Conservation (phyloP, 2,888 invertebrate species). For the Acronicta alni region DNA sequence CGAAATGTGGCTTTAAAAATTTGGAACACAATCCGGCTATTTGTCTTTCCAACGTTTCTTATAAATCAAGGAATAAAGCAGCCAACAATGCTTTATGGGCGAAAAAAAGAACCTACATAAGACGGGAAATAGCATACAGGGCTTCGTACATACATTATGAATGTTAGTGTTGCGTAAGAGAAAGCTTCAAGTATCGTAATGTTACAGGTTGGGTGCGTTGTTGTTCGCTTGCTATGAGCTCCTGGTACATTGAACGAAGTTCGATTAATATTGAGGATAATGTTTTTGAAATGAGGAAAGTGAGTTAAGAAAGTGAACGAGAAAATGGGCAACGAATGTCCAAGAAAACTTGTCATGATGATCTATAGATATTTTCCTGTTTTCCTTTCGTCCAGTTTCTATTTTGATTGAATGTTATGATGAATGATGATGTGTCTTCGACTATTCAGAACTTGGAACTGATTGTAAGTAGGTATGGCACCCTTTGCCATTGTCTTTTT, state of each 20-base stretch:
- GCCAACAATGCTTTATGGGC: slow-evolving; percentile 90
- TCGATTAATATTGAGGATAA: slow-evolving; percentile 14
- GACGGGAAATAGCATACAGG: slow-evolving; percentile 87
- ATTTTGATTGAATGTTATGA: slow-evolving; percentile 22
- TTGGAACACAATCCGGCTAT: slow-evolving; percentile 94
- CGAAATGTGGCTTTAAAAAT: slow-evolving; percentile 94
- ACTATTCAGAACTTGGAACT: slow-evolving; percentile 21
- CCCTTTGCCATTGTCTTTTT: background rate
- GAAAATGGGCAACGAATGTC: slow-evolving; percentile 11
- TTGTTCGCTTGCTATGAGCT: slow-evolving; percentile 35
- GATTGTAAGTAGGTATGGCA: background rate
- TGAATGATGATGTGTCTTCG: slow-evolving; percentile 3
- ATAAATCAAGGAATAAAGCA: slow-evolving; percentile 92
- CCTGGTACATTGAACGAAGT: slow-evolving; percentile 32
- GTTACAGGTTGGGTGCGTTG: slow-evolving; percentile 51
- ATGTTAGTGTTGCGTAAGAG: slow-evolving; percentile 84
- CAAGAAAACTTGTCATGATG: slow-evolving; percentile 10
- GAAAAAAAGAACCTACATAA: slow-evolving; percentile 89
- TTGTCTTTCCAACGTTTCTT: slow-evolving; percentile 93
- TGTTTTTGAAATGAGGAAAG: slow-evolving; percentile 17
- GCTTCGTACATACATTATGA: slow-evolving; percentile 85
- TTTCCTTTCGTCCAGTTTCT: background rate
- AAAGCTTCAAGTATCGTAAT: slow-evolving; percentile 67
- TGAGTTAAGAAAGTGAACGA: background rate
- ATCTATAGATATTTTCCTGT: slow-evolving; percentile 15